These are phyloP conservation scores for Pomatorhinus ruficollis DNA, from an alignment of 2,113 vertebrate genomes.

Conservation along the genomic window DNA sequence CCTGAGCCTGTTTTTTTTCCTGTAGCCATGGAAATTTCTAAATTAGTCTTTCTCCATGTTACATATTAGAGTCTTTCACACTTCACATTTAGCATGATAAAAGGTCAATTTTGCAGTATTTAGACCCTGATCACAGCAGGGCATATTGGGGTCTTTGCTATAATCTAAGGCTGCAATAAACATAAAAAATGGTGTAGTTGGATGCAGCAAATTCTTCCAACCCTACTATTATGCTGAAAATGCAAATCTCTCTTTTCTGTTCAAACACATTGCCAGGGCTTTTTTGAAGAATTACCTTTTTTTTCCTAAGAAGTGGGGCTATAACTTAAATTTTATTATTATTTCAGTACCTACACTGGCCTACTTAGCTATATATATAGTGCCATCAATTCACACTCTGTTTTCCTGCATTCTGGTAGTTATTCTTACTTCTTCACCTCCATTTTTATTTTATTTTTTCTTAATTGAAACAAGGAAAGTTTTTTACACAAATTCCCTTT, in stretches of 20 bases:
- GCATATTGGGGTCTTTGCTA: not conserved
- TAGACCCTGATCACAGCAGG: not conserved
- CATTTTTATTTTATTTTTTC: not conserved
- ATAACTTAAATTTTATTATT: not conserved
- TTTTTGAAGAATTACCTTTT: not conserved
- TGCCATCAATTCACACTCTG: not conserved
- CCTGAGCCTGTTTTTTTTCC: not conserved
- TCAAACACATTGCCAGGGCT: not conserved
- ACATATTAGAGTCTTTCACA: not conserved
- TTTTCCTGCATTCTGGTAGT: not conserved
- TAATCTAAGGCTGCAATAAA: not conserved
- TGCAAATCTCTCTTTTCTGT: not conserved
- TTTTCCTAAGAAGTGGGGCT: not conserved
- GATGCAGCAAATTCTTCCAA: not conserved
- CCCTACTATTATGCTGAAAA: not conserved
- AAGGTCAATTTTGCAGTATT: not conserved
- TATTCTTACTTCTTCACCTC: not conserved
- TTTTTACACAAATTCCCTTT: not conserved
- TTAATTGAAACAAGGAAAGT: not conserved
- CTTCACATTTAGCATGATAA: not conserved
- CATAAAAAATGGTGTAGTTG: not conserved
- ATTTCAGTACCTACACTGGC: not conserved
- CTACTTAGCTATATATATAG: not conserved
- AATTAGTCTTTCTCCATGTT: not conserved
- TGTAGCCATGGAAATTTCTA: conserved; percentile 20